Base-by-base conservation (phyloP, 2,888 invertebrate genomes). In the Pemphredon lugubris region DNA sequence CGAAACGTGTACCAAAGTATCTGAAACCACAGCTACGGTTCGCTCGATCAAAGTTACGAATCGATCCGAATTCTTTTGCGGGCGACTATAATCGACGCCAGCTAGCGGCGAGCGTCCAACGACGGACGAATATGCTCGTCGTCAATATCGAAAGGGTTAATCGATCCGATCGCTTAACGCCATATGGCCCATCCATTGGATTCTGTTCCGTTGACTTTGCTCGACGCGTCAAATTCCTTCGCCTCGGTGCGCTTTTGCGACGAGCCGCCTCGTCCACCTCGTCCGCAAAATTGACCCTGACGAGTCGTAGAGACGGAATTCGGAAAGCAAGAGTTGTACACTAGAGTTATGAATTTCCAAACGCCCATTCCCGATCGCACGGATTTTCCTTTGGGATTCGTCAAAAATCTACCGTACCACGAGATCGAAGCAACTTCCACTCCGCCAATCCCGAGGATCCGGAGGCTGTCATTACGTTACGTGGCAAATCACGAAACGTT, bases 291-390 rank as follows among this genome's bases (percentile, higher is more conserved):
- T 32, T 26, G 34, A 4, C 20, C 13, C 55, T 51, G 69, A 71
- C 70, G 69, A 39, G 55, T 69, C 61, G 69, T n/a, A n/a, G n/a
- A n/a, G n/a, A n/a, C 50, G 45, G 61, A 63, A 61, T 61, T 61
- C 16, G 37, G 14, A 23, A 32, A 11, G 0, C 18, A 7, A 21
- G 5, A 7, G 23, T n/a, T 34, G 9, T 20, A 34, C 51, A 14
- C 37, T 57, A 16, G 67, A 59, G 67, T 69, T 69, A 69, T 67
- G 69, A 69, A 60, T 21, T 66, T 48, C 37, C 26, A 30, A 48
- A 60, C 42, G 34, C 32, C 11, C 14, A 14, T 1, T 9, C 50
- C 9, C 23, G 21, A 37, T 16, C 23, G 9, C 64, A n/a, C n/a
- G n/a, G 64, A 64, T 57, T 40, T 48, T 47, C 58, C 58, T 37